Percentiles rank a stretch among this genome's conserved stretches.
Conservation (phyloP, 1,140 invertebrate species). For the Octopus sinensis region DNA sequence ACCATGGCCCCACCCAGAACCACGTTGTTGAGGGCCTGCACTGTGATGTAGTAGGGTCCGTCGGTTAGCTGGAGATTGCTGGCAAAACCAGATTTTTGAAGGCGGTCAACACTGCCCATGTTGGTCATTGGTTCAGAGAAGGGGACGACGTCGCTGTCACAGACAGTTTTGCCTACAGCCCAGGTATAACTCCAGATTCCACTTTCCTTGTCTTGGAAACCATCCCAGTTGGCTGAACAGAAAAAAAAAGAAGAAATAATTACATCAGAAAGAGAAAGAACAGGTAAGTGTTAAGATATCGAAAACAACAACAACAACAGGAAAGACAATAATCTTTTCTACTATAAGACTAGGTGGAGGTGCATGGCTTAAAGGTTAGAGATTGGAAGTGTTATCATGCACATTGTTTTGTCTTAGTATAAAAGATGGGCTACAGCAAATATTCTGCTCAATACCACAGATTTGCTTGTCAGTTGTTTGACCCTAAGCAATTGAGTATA, state of each 20-base stretch:
- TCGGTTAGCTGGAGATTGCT: slow-evolving; percentile 34
- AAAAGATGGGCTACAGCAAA: no score
- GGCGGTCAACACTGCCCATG: slow-evolving; percentile 31
- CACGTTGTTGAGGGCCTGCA: slow-evolving; percentile 39
- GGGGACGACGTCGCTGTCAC: slow-evolving; percentile 30
- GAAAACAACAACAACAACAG: no score
- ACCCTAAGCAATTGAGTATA: no score
- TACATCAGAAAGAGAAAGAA: background rate
- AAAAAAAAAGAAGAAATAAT: background rate
- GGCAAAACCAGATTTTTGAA: slow-evolving; percentile 37
- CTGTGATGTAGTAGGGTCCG: slow-evolving; percentile 36
- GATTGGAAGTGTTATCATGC: no score
- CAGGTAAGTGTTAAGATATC: background rate
- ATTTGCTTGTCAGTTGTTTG: no score
- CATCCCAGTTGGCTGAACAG: slow-evolving; percentile 42
- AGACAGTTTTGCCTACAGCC: slow-evolving; percentile 34
- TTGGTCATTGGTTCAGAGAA: slow-evolving; percentile 38
- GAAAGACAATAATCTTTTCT: no score
- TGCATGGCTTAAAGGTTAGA: no score
- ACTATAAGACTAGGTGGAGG: no score
- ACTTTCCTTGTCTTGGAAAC: slow-evolving; percentile 43
- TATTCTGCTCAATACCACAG: no score
- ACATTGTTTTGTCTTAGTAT: no score
- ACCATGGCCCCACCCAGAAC: slow-evolving; percentile 41
- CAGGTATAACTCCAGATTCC: slow-evolving; percentile 43